Base-by-base conservation (phyloP, 2,113 vertebrate genomes). In the Plecotus auritus region DNA sequence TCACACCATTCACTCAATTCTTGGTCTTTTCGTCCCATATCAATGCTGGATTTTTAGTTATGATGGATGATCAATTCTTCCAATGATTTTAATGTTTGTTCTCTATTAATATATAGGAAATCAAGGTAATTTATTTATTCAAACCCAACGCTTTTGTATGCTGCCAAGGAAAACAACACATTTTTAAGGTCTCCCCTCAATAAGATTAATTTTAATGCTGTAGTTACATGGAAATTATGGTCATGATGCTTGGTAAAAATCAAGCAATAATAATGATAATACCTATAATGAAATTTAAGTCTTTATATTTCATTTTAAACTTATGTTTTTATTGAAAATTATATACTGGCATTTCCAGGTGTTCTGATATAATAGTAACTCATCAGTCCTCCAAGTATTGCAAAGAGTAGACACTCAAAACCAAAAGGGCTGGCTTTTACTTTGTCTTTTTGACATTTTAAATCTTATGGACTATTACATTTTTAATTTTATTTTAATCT, bases 401-500 rank as follows among this genome's bases (percentile, higher is more conserved):
- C 20, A 61, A 86, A 80, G 49, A 77, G 10, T 32, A 88, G 56
- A 51, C 20, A 78, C 95, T 91, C 61, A 72, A 87, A 96, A 82
- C 85, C n/a, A 84, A 92, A 95, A 78, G 13, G 8, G 7, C 56
- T 89, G 89, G 42, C 18, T 84, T 86, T 94, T 88, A 69, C 35
- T 88, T 88, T 42, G 37, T 59, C 54, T 93, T 95, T 8, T 85
- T 95, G 76, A 12, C 70, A 90, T 89, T 81, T 94, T 93, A 87
- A 88, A 88, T 96, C 51, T 26, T 91, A 51, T 85, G 30, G 40
- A 95, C 76, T 88, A 88, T 64, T 94, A 93, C 10, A 91, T 86
- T 94, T 94, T 95, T 26, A 67, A 66, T 92, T 91, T 91, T 80
- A 66, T 83, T 93, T 93, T 93, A 83, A 90, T 83, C 49, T 81